Conservation (phyloP, 2,888 invertebrate species). For the Caenorhabditis japonica region DNA sequence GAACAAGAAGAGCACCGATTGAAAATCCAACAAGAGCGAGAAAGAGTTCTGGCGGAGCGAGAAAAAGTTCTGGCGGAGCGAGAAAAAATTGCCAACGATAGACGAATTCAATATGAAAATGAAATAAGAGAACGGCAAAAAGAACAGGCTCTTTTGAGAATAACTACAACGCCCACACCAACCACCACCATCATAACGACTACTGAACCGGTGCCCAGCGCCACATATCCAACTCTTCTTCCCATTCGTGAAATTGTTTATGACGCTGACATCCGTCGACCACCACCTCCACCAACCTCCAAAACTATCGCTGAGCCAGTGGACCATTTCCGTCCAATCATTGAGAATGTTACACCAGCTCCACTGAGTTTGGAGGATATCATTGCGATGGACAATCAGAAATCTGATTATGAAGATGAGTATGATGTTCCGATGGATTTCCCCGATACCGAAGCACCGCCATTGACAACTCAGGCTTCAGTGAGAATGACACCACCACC, state of each 20-base stretch:
- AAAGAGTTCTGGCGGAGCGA: slow-evolving; percentile 14
- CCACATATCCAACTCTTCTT: slow-evolving; percentile 32
- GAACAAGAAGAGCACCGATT: slow-evolving; percentile 31
- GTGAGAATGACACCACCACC: not conserved
- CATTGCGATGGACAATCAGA: slow-evolving; percentile 56
- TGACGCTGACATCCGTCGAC: slow-evolving; percentile 28
- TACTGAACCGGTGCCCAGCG: slow-evolving; percentile 18
- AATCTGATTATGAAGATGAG: slow-evolving; percentile 53
- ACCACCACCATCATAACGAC: slow-evolving; percentile 28
- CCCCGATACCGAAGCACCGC: slow-evolving; percentile 48
- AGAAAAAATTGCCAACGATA: slow-evolving; percentile 17
- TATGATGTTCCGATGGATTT: slow-evolving; percentile 52
- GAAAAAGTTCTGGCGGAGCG: slow-evolving; percentile 26
- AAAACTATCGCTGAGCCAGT: slow-evolving; percentile 38
- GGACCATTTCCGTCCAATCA: slow-evolving; percentile 41
- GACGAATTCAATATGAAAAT: slow-evolving; percentile 33
- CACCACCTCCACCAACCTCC: slow-evolving; percentile 12
- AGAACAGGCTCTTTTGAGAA: slow-evolving; percentile 13
- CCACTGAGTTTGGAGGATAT: slow-evolving; percentile 58
- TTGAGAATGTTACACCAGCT: slow-evolving; percentile 51
- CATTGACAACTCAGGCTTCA: slow-evolving; percentile 15
- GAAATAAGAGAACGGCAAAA: slow-evolving; percentile 14
- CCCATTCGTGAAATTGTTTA: slow-evolving; percentile 27
- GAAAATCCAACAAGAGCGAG: slow-evolving; percentile 32
- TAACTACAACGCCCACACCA: slow-evolving; percentile 29